Conservation (phyloP, 1,140 invertebrate genomes). For the Neodiprion virginianus region DNA sequence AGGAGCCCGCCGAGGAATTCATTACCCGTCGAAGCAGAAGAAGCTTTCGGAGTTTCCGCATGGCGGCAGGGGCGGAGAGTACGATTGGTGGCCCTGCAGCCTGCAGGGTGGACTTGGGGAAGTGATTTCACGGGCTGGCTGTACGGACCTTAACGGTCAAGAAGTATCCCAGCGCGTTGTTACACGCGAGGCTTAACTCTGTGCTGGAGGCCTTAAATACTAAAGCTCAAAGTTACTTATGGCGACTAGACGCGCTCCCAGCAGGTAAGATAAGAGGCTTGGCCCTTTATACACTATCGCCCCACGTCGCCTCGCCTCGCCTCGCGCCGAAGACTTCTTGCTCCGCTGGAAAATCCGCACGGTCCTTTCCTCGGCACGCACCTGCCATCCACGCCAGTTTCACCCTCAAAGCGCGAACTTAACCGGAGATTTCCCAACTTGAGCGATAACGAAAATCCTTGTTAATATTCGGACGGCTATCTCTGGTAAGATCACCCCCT, state of each 20-base stretch:
- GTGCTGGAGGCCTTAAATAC: constrained; percentile 39
- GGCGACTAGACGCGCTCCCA: not conserved
- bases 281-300: not conserved
- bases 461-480: constrained; percentile 37
- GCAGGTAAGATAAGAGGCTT: constrained; percentile 44
- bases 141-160: not conserved
- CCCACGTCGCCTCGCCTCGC: not conserved
- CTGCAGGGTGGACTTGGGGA: not conserved
- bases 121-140: not conserved
- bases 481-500: constrained; percentile 22
- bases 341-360: constrained; percentile 35
- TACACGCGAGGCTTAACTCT: constrained; percentile 37
- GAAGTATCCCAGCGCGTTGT: not conserved
- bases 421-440: constrained; percentile 38
- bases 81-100: not conserved
- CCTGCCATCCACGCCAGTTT: constrained; percentile 16
- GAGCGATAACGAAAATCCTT: constrained; percentile 21
- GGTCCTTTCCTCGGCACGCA: constrained; percentile 42
- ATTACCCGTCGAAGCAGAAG: not conserved
- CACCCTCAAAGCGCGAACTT: constrained; percentile 20
- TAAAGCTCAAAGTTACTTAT: constrained; percentile 31
- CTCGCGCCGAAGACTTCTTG: not conserved
- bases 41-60: not conserved
- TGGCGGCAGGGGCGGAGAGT: constrained; percentile 12
- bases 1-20: not conserved